A percentile compares a stretch with the other conserved stretches of the same genome.
Evolutionary conservation across 2,113 vertebrate genomes (phyloP).

Genomic region (Clarias gariepinus): DNA sequence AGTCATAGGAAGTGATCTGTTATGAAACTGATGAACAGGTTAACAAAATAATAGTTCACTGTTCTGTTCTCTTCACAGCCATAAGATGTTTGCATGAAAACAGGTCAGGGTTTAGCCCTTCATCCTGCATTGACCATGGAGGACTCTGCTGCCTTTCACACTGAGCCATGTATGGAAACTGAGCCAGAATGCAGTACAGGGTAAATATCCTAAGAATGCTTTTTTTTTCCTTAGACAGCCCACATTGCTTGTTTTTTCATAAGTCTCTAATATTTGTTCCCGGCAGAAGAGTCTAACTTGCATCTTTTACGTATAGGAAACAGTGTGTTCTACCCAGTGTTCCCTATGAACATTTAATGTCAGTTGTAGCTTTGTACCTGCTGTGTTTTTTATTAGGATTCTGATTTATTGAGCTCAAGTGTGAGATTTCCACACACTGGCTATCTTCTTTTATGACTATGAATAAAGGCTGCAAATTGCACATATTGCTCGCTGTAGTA

Average conservation of each 20-base stretch:
- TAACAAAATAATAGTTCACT: not conserved
- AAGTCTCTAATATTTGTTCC: not conserved
- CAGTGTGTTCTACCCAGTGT: not conserved
- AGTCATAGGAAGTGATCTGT: not conserved
- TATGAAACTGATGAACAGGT: not conserved
- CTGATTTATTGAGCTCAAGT: not conserved
- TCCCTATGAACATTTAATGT: not conserved
- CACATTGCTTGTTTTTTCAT: not conserved
- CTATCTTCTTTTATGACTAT: not conserved
- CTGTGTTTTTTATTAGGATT: not conserved
- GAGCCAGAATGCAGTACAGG: slow-evolving; percentile 54
- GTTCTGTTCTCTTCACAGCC: slow-evolving; percentile 33
- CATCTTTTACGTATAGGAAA: not conserved
- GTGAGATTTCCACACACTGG: not conserved
- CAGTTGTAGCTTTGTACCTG: not conserved
- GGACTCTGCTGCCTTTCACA: slow-evolving; percentile 35
- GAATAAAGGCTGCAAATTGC: not conserved
- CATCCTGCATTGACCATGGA: slow-evolving; percentile 51
- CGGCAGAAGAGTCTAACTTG: not conserved
- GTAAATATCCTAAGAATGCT: slow-evolving; percentile 32
- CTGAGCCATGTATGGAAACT: slow-evolving; percentile 44
- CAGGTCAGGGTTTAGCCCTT: not conserved
- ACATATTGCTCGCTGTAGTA: not conserved
- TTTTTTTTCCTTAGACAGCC: not conserved
- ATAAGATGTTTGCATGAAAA: slow-evolving; percentile 48